phyloP scores from a whole-genome alignment of 2,888 invertebrate genomes.

The Nomada flava region DNA sequence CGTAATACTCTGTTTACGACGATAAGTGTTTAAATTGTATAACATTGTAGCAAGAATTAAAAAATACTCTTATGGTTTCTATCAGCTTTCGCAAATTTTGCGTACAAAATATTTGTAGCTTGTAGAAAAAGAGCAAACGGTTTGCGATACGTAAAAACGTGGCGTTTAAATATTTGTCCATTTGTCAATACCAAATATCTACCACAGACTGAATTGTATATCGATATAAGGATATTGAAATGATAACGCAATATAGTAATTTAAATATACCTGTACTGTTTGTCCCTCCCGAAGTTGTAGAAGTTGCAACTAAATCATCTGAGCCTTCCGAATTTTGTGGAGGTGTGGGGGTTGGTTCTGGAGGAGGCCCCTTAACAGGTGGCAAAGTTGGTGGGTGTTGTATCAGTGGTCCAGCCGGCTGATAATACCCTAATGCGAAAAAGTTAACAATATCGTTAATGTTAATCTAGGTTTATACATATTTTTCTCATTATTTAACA shows the following conservation, averaged over 20 bases:
- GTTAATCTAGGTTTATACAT: neutral
- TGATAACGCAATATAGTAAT: conserved; percentile 1
- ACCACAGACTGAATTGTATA: too few relatives aligned
- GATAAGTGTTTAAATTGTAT: too few relatives aligned
- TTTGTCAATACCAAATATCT: too few relatives aligned
- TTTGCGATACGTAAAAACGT: too few relatives aligned
- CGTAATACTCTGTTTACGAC: too few relatives aligned
- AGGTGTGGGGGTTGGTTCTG: conserved; percentile 82
- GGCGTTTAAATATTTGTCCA: too few relatives aligned
- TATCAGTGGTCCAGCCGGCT: conserved; percentile 96
- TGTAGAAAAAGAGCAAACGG: too few relatives aligned
- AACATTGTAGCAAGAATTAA: too few relatives aligned
- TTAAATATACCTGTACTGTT: conserved; percentile 77
- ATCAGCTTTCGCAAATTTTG: too few relatives aligned
- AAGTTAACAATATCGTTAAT: neutral
- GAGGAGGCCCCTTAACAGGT: conserved; percentile 82
- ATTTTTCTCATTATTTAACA: too few relatives aligned
- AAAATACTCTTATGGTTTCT: too few relatives aligned
- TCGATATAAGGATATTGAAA: neutral
- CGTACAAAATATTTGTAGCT: too few relatives aligned
- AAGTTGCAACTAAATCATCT: conserved; percentile 81
- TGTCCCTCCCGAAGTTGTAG: conserved; percentile 82
- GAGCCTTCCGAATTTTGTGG: conserved; percentile 83
- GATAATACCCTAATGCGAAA: conserved; percentile 91
- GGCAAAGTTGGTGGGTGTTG: conserved; percentile 84